Conservation (phyloP, 2,113 vertebrate genomes). For the Rhinoptilus africanus region DNA sequence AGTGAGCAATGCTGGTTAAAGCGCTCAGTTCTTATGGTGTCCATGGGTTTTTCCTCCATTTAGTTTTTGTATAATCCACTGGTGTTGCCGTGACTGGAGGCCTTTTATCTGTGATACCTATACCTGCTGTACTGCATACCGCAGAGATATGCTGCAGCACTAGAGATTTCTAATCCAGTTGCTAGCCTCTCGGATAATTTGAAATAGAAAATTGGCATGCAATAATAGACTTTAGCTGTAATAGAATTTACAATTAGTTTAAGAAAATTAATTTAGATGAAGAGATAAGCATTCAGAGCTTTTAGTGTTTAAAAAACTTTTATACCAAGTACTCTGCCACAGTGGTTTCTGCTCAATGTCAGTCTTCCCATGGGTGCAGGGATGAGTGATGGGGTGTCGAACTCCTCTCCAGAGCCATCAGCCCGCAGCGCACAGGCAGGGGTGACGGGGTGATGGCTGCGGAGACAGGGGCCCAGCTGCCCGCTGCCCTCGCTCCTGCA, state of each 20-base stretch:
- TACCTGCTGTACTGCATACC: neutral
- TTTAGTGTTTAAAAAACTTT: neutral
- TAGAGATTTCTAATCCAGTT: neutral
- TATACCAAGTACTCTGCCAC: rapidly evolving
- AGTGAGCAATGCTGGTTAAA: neutral
- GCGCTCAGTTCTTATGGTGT: neutral
- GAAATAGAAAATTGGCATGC: neutral
- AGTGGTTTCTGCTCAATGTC: neutral
- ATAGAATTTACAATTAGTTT: neutral
- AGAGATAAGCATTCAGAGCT: neutral
- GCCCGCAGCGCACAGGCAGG: rapidly evolving
- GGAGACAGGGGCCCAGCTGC: neutral
- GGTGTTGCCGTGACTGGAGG: neutral
- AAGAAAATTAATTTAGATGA: neutral
- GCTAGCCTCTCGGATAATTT: neutral
- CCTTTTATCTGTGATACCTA: neutral
- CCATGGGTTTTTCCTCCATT: neutral
- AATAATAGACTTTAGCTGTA: neutral
- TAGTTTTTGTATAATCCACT: neutral
- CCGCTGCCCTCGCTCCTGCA: rapidly evolving
- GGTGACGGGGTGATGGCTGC: rapidly evolving
- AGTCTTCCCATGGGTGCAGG: neutral
- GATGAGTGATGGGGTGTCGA: rapidly evolving
- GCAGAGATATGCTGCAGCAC: neutral
- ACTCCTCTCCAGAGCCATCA: neutral